Percentiles rank a stretch among this genome's conserved stretches.
Conservation (phyloP, 1,140 invertebrate species). For the Euschistus heros region DNA sequence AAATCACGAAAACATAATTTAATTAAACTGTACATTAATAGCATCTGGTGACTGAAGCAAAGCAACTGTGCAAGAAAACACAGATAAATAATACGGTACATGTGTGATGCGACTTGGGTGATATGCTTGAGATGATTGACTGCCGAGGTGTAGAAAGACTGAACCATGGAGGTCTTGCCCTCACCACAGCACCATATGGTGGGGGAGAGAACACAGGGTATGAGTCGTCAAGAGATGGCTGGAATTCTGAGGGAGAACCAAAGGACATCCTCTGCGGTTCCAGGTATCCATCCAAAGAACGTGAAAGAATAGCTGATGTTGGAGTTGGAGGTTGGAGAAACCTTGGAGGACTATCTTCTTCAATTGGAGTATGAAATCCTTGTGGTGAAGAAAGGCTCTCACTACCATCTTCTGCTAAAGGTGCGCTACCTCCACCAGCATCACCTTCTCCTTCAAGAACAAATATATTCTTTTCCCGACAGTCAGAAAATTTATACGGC, state of each 20-base stretch:
- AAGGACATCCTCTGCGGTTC: conserved; percentile 68
- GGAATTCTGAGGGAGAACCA: conserved; percentile 48
- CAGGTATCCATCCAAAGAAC: conserved; percentile 72
- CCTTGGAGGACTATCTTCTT: conserved; percentile 38
- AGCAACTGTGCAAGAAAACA: conserved; percentile 4
- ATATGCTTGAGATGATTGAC: conserved; percentile 57
- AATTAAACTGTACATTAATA: neutral
- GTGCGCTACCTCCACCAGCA: conserved; percentile 32
- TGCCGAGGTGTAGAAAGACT: conserved; percentile 43
- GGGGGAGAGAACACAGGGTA: conserved; percentile 76
- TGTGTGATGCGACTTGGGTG: conserved; percentile 65
- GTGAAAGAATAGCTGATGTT: conserved; percentile 70
- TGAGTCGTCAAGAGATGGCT: conserved; percentile 58
- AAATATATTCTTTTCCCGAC: no score
- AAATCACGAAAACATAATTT: neutral
- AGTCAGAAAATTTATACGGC: no score
- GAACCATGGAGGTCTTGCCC: conserved; percentile 43
- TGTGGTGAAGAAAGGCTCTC: conserved; percentile 47
- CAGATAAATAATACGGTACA: conserved; percentile 42
- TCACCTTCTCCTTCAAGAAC: no score
- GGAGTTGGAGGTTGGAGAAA: conserved; percentile 57
- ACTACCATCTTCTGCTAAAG: conserved; percentile 37
- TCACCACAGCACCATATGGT: conserved; percentile 43
- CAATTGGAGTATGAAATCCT: conserved; percentile 51
- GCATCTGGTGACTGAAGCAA: conserved; percentile 7